Base-by-base conservation (phyloP, 1,140 invertebrate genomes). In the Pogonomyrmex californicus region DNA sequence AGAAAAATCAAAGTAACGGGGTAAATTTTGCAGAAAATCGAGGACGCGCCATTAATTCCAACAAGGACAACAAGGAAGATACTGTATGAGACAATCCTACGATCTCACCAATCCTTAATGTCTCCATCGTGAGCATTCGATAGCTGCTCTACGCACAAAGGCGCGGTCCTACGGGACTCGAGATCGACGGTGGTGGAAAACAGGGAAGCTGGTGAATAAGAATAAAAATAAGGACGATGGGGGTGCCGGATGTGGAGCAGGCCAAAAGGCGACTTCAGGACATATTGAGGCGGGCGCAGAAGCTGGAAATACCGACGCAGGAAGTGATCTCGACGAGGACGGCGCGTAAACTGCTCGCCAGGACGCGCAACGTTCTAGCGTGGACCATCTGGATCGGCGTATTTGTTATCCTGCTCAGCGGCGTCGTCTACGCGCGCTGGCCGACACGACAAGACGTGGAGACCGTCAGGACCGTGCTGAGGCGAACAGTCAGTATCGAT, bases 381-480 rank as follows among this genome's bases (percentile, higher is more conserved):
- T 93, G 93, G 90, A 88, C 91, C 7, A 81, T 94, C 51, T 91
- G 92, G 83, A 87, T 93, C 54, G 91, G 89, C n/a, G 85, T 92
- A 63, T 92, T 94, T 83, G 70, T 92, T 10, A 30, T 94, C n/a
- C 56, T 93, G 12, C 87, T 94, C 38, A 92, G 87, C 68, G 91
- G 87, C 4, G 83, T 94, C 76, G 91, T 94, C 54, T 94, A 94
- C 71, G 87, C 90, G 33, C 93, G 90, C 7, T 94, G 93, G 93
- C 91, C 92, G 5, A 92, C 91, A 71, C 76, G 63, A 41, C 93
- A 92, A 77, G 93, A 93, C 63, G 92, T 91, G 68, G 93, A 94
- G 54, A 94, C 93, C 41, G 91, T 94, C 44, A 92, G 91, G 85
- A 94, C 93, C 65, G 93, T 94, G 33, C 87, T 94, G 36, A 93